Conservation (phyloP, 2,113 vertebrate species). For the Poeciliopsis turrubarensis region DNA sequence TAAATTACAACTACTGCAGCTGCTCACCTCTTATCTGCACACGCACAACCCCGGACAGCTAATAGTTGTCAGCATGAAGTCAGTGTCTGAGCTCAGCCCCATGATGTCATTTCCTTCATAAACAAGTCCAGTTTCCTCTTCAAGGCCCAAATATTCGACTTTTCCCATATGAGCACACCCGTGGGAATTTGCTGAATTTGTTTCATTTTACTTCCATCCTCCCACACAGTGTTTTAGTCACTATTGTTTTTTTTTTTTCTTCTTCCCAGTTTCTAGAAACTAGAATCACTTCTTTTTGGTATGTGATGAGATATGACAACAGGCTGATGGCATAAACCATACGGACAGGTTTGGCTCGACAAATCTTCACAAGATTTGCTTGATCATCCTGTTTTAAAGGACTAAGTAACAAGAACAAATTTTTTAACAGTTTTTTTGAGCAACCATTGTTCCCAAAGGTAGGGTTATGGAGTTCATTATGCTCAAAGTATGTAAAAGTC, state of each 20-base stretch:
- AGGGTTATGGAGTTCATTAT: constrained; percentile 20
- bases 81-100: constrained; percentile 61
- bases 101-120: constrained; percentile 77
- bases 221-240: constrained; percentile 8
- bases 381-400: background rate
- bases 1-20: constrained; percentile 47
- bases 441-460: constrained; percentile 14
- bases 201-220: constrained; percentile 18
- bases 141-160: constrained; percentile 58
- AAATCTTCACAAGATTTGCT: background rate
- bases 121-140: constrained; percentile 73
- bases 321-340: background rate
- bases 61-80: constrained; percentile 73
- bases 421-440: background rate
- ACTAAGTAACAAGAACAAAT: background rate
- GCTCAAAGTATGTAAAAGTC: constrained; percentile 30
- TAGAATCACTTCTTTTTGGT: background rate
- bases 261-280: constrained; percentile 8
- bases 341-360: background rate
- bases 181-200: constrained; percentile 31
- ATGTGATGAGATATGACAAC: constrained; percentile 8
- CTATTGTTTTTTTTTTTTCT: constrained; percentile 12
- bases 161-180: constrained; percentile 52
- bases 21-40: constrained; percentile 38
- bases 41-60: background rate